Conservation (phyloP, 2,797 vertebrate genomes). For the Anomalospiza imberbis region DNA sequence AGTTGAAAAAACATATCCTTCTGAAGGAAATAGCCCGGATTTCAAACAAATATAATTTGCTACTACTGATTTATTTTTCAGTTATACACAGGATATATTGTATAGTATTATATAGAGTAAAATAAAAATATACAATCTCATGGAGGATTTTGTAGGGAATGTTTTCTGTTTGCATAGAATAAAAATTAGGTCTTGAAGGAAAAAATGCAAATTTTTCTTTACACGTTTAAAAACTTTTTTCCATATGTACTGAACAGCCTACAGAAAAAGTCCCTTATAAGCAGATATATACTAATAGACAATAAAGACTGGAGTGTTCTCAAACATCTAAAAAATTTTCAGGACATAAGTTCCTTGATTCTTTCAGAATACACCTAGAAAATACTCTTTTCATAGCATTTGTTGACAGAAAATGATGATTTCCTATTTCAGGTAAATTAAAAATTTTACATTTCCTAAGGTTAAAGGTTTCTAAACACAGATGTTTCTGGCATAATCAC, state of each 20-base stretch:
- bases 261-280: neutral
- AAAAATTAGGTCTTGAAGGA: neutral
- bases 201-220: conserved; percentile 26
- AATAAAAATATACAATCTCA: neutral
- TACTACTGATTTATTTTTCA: neutral
- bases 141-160: neutral
- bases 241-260: neutral
- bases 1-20: neutral
- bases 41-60: conserved; percentile 1
- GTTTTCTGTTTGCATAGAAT: conserved; percentile 2
- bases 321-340: neutral
- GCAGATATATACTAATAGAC: neutral
- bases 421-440: neutral
- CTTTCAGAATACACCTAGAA: neutral
- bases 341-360: neutral
- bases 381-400: neutral
- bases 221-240: neutral
- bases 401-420: neutral
- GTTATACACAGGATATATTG: neutral
- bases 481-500: conserved; percentile 1
- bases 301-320: conserved; percentile 15
- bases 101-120: neutral
- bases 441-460: neutral
- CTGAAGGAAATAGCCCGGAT: neutral
- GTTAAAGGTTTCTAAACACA: neutral